These are phyloP conservation scores for Oscheius onirici DNA, from an alignment of 2,888 invertebrate species.

Conservation along the genomic window DNA sequence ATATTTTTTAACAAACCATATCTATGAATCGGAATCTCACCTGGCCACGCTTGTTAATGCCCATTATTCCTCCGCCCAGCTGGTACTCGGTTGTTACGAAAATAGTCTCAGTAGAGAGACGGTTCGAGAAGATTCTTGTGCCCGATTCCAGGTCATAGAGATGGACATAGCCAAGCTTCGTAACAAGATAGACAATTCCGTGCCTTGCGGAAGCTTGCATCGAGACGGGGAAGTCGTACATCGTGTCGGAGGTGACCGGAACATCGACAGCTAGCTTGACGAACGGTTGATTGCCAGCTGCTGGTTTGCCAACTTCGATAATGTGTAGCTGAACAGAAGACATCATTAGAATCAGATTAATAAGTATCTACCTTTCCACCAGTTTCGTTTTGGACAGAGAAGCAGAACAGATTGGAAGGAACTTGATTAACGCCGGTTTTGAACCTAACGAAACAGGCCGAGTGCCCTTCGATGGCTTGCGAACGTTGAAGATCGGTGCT, in stretches of 20 bases:
- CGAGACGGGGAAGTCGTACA: slow-evolving; percentile 98
- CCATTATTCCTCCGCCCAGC: slow-evolving; percentile 92
- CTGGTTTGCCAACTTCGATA: slow-evolving; percentile 89
- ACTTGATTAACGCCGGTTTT: slow-evolving; percentile 93
- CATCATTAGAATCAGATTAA: background rate
- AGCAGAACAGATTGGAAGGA: slow-evolving; percentile 91
- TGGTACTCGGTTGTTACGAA: slow-evolving; percentile 97
- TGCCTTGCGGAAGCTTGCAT: slow-evolving; percentile 98
- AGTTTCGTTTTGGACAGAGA: slow-evolving; percentile 87
- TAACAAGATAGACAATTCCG: slow-evolving; percentile 95
- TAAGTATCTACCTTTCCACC: slow-evolving; percentile 82
- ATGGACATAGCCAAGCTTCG: slow-evolving; percentile 98
- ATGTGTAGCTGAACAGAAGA: slow-evolving; percentile 81
- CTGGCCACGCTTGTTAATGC: slow-evolving; percentile 80
- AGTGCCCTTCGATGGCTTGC: slow-evolving; percentile 98
- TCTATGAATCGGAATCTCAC: slow-evolving; percentile 66
- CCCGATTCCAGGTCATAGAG: slow-evolving; percentile 97
- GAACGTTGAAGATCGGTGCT: slow-evolving; percentile 97
- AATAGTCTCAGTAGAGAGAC: slow-evolving; percentile 96
- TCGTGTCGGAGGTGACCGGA: slow-evolving; percentile 97
- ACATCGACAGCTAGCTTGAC: slow-evolving; percentile 98
- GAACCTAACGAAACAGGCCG: slow-evolving; percentile 93
- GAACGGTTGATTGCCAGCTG: slow-evolving; percentile 93
- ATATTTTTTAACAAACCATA: too few relatives aligned
- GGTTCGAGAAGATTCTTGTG: slow-evolving; percentile 97